These are phyloP conservation scores for Temnopleurus reevesii DNA, from an alignment of 53 echinoderm and acorn worm genomes.

Conservation along the genomic window DNA sequence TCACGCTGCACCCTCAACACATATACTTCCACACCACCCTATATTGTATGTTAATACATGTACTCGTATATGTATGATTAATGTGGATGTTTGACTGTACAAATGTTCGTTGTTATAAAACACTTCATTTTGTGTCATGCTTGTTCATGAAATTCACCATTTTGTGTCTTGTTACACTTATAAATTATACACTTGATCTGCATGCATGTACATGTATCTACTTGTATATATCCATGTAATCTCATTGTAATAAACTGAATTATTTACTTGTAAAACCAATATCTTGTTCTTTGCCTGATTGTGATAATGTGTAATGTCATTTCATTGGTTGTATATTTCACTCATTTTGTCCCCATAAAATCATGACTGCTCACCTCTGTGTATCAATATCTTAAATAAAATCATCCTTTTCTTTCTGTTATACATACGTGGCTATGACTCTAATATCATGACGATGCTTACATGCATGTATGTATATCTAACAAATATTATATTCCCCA, in stretches of 20 bases:
- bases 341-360: background rate
- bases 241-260: background rate
- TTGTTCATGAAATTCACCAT: background rate
- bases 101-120: background rate
- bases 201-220: background rate
- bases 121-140: constrained; percentile 3
- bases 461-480: background rate
- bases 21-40: background rate
- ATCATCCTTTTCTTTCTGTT: background rate
- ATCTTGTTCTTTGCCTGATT: background rate
- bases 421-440: background rate
- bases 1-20: background rate
- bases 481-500: background rate
- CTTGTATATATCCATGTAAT: background rate
- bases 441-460: background rate
- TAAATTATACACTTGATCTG: background rate
- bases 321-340: background rate
- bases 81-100: constrained; percentile 1
- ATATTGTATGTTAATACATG: background rate
- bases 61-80: background rate
- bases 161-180: background rate
- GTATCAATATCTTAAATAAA: background rate
- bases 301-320: background rate
- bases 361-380: background rate
- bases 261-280: background rate